These are phyloP conservation scores for Heliconius congener DNA, from an alignment of 1,140 invertebrate species.

Conservation along the genomic window DNA sequence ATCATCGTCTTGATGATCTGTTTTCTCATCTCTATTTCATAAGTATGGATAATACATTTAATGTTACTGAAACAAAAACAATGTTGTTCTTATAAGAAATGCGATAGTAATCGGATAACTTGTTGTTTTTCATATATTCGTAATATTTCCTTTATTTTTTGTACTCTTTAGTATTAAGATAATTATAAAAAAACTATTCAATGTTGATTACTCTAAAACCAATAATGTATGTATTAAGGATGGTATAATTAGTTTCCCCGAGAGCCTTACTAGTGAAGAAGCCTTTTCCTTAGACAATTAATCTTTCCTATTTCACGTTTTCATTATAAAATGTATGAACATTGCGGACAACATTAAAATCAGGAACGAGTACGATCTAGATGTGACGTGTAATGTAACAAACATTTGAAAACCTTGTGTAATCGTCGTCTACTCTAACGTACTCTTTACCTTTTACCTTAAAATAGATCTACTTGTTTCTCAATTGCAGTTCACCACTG, in stretches of 20 bases:
- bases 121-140: constrained; percentile 81
- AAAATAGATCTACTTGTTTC: constrained; percentile 31
- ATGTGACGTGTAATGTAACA: constrained; percentile 11
- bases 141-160: constrained; percentile 82
- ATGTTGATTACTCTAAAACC: constrained; percentile 80
- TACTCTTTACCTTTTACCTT: constrained; percentile 33
- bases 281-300: constrained; percentile 77
- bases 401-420: constrained; percentile 33
- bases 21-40: constrained; percentile 67
- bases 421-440: constrained; percentile 56
- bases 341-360: constrained; percentile 40
- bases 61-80: constrained; percentile 78
- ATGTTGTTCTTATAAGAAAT: constrained; percentile 79
- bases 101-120: constrained; percentile 77
- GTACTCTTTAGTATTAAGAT: constrained; percentile 81
- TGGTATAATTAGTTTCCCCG: constrained; percentile 76
- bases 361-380: constrained; percentile 44
- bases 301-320: constrained; percentile 55
- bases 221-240: constrained; percentile 76
- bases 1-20: constrained; percentile 49
- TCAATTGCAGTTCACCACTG: constrained; percentile 49
- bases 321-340: constrained; percentile 46
- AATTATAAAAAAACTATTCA: constrained; percentile 80
- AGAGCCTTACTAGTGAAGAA: constrained; percentile 74
- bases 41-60: constrained; percentile 69